Evolutionary conservation across 2,113 vertebrate species (phyloP).

Genomic region (Pimephales promelas): DNA sequence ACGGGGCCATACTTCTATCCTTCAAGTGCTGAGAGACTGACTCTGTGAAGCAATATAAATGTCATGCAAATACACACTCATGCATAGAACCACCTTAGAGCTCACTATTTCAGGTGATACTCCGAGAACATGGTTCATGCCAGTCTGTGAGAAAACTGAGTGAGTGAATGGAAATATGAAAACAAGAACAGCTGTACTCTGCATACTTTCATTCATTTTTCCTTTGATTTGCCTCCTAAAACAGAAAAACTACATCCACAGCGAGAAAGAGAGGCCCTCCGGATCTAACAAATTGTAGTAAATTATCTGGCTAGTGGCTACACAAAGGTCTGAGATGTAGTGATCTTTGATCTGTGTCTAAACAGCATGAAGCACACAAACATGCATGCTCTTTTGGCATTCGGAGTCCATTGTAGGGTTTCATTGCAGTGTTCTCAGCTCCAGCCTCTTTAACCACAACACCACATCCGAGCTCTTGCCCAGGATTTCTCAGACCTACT

Average conservation of each 20-base stretch:
- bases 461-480: conserved; percentile 38
- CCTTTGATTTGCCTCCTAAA: conserved; percentile 39
- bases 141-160: conserved; percentile 25
- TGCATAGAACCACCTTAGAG: conserved; percentile 53
- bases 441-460: conserved; percentile 28
- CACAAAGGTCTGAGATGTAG: neutral
- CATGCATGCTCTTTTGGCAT: conserved; percentile 6
- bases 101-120: conserved; percentile 58
- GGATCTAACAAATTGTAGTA: conserved; percentile 10
- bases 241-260: conserved; percentile 34
- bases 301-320: neutral
- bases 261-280: conserved; percentile 34
- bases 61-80: conserved; percentile 46
- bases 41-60: conserved; percentile 60
- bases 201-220: conserved; percentile 19
- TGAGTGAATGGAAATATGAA: conserved; percentile 30
- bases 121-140: conserved; percentile 48
- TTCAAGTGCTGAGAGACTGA: conserved; percentile 65
- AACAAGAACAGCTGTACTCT: conserved; percentile 27
- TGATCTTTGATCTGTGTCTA: neutral
- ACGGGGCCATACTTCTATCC: conserved; percentile 36
- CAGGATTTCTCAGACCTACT: conserved; percentile 15
- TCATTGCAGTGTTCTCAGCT: conserved; percentile 26
- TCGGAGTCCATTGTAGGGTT: conserved; percentile 7
- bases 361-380: conserved; percentile 4